These are phyloP conservation scores for Amblyraja radiata DNA, from an alignment of 2,797 vertebrate species.

Conservation along the genomic window DNA sequence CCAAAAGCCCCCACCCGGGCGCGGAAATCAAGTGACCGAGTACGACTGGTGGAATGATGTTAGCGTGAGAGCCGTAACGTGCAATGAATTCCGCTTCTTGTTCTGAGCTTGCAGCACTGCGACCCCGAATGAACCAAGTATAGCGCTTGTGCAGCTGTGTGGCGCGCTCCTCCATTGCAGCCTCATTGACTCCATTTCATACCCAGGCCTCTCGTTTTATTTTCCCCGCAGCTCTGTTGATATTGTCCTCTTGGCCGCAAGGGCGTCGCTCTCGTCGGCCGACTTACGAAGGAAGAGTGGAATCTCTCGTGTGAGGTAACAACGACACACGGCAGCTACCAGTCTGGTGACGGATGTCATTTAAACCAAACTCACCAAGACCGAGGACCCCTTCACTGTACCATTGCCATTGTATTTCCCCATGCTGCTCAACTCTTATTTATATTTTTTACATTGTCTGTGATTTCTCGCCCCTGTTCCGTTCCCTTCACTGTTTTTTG, in stretches of 20 bases:
- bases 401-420: slow-evolving; percentile 25
- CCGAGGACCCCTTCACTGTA: background rate
- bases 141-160: slow-evolving; percentile 52
- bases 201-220: slow-evolving; percentile 16
- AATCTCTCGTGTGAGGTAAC: background rate
- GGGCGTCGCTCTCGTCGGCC: background rate
- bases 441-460: slow-evolving; percentile 33
- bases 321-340: background rate
- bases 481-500: background rate
- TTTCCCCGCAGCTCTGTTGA: background rate
- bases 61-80: slow-evolving; percentile 46
- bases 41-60: slow-evolving; percentile 15
- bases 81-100: slow-evolving; percentile 67
- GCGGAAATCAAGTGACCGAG: slow-evolving; percentile 14
- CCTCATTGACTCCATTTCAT: slow-evolving; percentile 24
- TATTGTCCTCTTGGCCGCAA: background rate
- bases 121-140: slow-evolving; percentile 60
- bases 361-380: background rate
- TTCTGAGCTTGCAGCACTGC: slow-evolving; percentile 71
- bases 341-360: background rate
- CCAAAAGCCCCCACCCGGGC: slow-evolving; percentile 45
- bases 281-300: background rate
- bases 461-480: background rate
- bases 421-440: slow-evolving; percentile 20
- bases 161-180: slow-evolving; percentile 52